Evolutionary conservation across 2,888 invertebrate species (phyloP), one percentile per base, ranked within the genome.

Genomic region (Myopa tessellatipennis): DNA sequence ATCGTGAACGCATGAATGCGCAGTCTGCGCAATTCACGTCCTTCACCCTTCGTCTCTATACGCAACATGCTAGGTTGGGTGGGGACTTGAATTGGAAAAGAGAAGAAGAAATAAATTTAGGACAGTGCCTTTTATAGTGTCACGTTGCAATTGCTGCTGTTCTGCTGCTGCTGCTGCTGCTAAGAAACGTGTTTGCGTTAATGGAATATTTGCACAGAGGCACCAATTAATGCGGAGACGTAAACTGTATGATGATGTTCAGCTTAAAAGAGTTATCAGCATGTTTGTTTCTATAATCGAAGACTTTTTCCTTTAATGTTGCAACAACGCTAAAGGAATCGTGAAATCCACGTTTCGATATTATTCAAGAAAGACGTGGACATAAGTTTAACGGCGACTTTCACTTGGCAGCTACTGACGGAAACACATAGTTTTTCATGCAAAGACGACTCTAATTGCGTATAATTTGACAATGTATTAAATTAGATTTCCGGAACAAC

Each of bases 181-280:
- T 40, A 45, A 40, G 12, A 60, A 73, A 73, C 61, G 73, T 73
- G 61, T 61, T 71, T 71, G 45, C 40, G 45, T 73, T 26, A 40
- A 45, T 60, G 60, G 4, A 61, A 18, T 61, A 45, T 34, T 60
- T 16, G 16, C 10, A 40, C 26, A 36, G 60, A 55, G 38, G 38
- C 60, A 40, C n/a, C 73, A 45, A 60, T 73, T 61, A 45, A 26
- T 61, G 61, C 26, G 7, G 45, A 73, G 61, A 61, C 45, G 18
- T 61, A 38, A 58, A 40, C 14, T 18, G 26, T 40, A 68, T 26
- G 45, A 18, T 69, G 50, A 50, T 26, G 52, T 3, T 16, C 55
- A n/a, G 55, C 16, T 55, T n/a, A 14, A n/a, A 14, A 55, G 14
- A 55, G 55, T 55, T 16, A 55, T n/a, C 55, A 55, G n/a, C 16